Base-by-base conservation (phyloP, 2,888 invertebrate species). In the Hymenopus coronatus region DNA sequence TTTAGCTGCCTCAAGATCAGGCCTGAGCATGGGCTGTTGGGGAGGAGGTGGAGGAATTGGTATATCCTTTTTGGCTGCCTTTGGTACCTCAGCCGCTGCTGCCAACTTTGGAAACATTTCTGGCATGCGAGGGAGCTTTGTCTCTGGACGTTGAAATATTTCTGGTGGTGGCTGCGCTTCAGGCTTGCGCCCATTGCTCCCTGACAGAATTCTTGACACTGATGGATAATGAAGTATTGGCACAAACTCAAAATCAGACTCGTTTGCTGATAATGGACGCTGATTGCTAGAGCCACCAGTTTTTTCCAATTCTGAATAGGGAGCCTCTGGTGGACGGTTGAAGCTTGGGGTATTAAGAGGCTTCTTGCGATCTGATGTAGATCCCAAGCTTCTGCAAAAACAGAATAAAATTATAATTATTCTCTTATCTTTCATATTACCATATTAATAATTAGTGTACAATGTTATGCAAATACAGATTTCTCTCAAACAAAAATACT, bases 181-280 rank as follows among this genome's bases (percentile, higher is more conserved):
- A 9, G 87, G 87, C 28, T 97, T 97, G 54, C 97, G 94, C 0
- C 98, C 98, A 92, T 97, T 97, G 88, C 97, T 97, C 1, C 98
- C 98, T 87, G 97, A 97, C 33, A 98, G 94, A 92, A 98, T 98
- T 89, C 98, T 94, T 4, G 97, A 96, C 91, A 98, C 97, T 91
- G 97, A 97, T 4, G 97, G 97, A 91, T 97, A 96, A 92, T 96
- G 96, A 89, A 97, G 94, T 91, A 96, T 96, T 8, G 96, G 96
- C 90, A 96, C 95, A 92, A 96, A 96, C 92, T 96, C 96, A 89
- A 92, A 93, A 86, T 92, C 92, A 8, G 92, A 92, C 87, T 92
- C 92, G 90, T 92, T 92, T 14, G 90, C 89, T 82, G 91, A 89
- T 25, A 70, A 25, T 82, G 90, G 91, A 33, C 90, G 90, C 83